Conservation (phyloP, 2,888 invertebrate genomes). For the Macrosiphum euphorbiae region DNA sequence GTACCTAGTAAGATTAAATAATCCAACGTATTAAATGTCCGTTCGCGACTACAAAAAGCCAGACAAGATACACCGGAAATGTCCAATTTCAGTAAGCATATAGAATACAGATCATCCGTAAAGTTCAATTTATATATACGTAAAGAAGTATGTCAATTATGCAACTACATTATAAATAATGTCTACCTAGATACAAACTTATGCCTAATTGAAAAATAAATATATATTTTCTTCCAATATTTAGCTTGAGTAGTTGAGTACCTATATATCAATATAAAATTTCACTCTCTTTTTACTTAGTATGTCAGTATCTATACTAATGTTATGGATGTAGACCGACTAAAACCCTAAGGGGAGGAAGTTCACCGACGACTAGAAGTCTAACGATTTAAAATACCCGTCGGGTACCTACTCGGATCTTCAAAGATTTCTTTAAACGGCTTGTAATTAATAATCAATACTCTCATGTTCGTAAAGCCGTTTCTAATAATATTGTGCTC, state of each 20-base stretch:
- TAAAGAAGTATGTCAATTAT: slow-evolving; percentile 40
- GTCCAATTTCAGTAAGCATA: slow-evolving; percentile 48
- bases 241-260: background rate
- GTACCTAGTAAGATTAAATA: background rate
- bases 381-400: slow-evolving; percentile 34
- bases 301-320: slow-evolving; percentile 19
- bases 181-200: background rate
- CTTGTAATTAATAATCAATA: slow-evolving; percentile 56
- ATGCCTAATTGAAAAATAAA: background rate
- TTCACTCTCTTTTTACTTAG: slow-evolving; percentile 42
- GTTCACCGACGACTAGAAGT: slow-evolving; percentile 56
- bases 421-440: slow-evolving; percentile 40
- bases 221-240: background rate
- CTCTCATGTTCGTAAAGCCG: background rate
- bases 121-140: slow-evolving; percentile 1
- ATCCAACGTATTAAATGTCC: background rate
- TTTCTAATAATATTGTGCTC: slow-evolving; percentile 31
- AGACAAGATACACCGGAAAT: slow-evolving; percentile 58
- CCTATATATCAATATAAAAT: slow-evolving; percentile 25
- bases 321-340: slow-evolving; percentile 56
- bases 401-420: slow-evolving; percentile 9
- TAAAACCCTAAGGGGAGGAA: slow-evolving; percentile 40
- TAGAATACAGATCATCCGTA: slow-evolving; percentile 21
- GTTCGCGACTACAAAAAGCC: background rate
- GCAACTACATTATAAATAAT: slow-evolving; percentile 25